phyloP scores from a whole-genome alignment of 2,888 invertebrate species.

The Endotricha flammealis region DNA sequence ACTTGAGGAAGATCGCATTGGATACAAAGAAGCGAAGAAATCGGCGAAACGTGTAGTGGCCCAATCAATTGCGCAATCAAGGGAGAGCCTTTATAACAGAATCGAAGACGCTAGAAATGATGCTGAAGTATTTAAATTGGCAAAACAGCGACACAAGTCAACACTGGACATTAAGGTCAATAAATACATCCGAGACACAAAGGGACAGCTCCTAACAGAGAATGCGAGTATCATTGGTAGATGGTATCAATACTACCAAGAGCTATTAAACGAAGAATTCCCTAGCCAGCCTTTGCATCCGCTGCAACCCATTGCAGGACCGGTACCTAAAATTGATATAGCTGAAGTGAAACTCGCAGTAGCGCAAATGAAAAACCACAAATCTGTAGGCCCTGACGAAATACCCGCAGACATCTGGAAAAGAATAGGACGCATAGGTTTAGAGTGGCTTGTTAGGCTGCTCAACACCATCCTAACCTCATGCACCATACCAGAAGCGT shows the following conservation, averaged over 20 bases:
- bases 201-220: conserved; percentile 9
- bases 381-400: conserved; percentile 9
- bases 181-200: conserved; percentile 12
- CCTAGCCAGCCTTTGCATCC: conserved; percentile 4
- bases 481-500: conserved; percentile 1
- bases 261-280: conserved; percentile 14
- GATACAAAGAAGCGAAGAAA: conserved; percentile 5
- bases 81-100: conserved; percentile 7
- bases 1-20: conserved; percentile 6
- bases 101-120: conserved; percentile 10
- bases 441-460: background rate
- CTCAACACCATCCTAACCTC: background rate
- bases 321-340: background rate
- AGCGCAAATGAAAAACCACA: conserved; percentile 9
- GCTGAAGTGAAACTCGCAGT: background rate
- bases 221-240: conserved; percentile 9
- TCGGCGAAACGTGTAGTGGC: conserved; percentile 5
- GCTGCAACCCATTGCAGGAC: conserved; percentile 1
- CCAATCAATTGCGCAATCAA: conserved; percentile 2
- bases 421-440: conserved; percentile 1
- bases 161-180: conserved; percentile 13
- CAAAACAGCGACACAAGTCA: conserved; percentile 11
- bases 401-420: conserved; percentile 14
- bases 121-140: conserved; percentile 12
- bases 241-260: conserved; percentile 12